A percentile compares a stretch with the other conserved stretches of the same genome.
Evolutionary conservation across 2,888 invertebrate species (phyloP).

Genomic region (Ferdinandea cuprea): DNA sequence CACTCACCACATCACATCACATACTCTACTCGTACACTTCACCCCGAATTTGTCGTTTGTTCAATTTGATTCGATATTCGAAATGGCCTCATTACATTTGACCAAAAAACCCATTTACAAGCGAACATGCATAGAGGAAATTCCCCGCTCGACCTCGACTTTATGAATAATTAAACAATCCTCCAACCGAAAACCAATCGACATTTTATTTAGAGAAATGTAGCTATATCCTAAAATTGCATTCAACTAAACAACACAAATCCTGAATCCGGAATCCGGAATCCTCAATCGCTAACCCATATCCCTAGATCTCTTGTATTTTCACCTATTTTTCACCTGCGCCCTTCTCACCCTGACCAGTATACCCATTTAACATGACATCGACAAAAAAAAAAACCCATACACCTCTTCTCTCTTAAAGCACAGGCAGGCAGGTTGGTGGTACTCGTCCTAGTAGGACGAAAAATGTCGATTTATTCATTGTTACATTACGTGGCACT

Average conservation of each 20-base stretch:
- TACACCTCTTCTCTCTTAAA: conserved; percentile 22
- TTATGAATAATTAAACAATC: conserved; percentile 46
- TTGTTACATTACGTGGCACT: conserved; percentile 72
- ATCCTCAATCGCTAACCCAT: conserved; percentile 67
- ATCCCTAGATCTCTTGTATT: conserved; percentile 63
- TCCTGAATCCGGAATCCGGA: too few species aligned
- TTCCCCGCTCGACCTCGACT: background rate
- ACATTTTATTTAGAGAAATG: conserved; percentile 55
- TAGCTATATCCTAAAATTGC: conserved; percentile 66
- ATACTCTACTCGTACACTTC: too few species aligned
- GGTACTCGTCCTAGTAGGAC: background rate
- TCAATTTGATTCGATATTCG: conserved; percentile 7
- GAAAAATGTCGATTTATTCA: conserved; percentile 72
- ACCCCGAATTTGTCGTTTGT: background rate
- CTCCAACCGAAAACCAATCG: conserved; percentile 44
- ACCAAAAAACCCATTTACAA: conserved; percentile 29
- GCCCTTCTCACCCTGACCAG: conserved; percentile 25
- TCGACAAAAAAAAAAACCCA: conserved; percentile 27
- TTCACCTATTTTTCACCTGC: conserved; percentile 38
- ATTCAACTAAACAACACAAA: conserved; percentile 61
- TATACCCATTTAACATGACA: conserved; percentile 44
- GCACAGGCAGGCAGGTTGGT: background rate
- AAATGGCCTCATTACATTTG: conserved; percentile 29
- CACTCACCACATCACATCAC: too few species aligned
- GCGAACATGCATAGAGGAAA: background rate